These are phyloP conservation scores for Xanthia togata DNA, from an alignment of 2,888 invertebrate genomes.

Conservation along the genomic window DNA sequence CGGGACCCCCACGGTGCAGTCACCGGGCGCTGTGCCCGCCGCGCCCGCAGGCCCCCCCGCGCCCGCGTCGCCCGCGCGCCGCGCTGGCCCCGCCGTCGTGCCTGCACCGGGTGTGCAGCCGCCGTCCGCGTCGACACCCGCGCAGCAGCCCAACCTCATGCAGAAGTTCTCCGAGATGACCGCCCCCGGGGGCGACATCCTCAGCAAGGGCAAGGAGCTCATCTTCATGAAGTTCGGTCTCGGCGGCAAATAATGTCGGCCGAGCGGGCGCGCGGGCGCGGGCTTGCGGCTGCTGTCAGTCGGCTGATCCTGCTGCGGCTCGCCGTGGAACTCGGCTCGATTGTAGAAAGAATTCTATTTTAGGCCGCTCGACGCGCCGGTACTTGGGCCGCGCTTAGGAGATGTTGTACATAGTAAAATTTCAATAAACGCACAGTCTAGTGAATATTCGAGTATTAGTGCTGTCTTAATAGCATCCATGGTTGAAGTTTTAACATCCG, in stretches of 20 bases:
- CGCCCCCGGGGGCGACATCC: conserved; percentile 96
- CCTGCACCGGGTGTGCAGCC: conserved; percentile 85
- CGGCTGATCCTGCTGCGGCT: conserved; percentile 68
- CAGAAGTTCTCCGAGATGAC: conserved; percentile 97
- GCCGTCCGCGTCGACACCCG: conserved; percentile 81
- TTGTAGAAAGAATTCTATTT: conserved; percentile 78
- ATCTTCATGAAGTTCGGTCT: conserved; percentile 98
- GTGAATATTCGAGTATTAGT: conserved; percentile 88
- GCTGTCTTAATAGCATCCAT: conserved; percentile 86
- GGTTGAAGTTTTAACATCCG: conserved; percentile 82
- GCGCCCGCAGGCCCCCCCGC: conserved; percentile 65
- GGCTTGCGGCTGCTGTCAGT: conserved; percentile 69
- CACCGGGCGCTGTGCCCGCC: conserved; percentile 75
- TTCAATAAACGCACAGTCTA: conserved; percentile 90
- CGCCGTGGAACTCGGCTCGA: conserved; percentile 71
- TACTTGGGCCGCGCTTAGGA: conserved; percentile 77
- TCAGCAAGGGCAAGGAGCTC: conserved; percentile 98
- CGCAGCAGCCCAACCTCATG: conserved; percentile 94
- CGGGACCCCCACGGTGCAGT: conserved; percentile 85
- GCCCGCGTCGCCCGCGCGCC: conserved; percentile 70
- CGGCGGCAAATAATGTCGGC: conserved; percentile 92
- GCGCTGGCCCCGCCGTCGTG: conserved; percentile 70
- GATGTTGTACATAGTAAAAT: conserved; percentile 87
- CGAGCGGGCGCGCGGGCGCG: conserved; percentile 67
- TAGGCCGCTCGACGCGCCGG: conserved; percentile 77